phyloP scores from a whole-genome alignment of 2,888 invertebrate species.

The Drosophila tanythrix region DNA sequence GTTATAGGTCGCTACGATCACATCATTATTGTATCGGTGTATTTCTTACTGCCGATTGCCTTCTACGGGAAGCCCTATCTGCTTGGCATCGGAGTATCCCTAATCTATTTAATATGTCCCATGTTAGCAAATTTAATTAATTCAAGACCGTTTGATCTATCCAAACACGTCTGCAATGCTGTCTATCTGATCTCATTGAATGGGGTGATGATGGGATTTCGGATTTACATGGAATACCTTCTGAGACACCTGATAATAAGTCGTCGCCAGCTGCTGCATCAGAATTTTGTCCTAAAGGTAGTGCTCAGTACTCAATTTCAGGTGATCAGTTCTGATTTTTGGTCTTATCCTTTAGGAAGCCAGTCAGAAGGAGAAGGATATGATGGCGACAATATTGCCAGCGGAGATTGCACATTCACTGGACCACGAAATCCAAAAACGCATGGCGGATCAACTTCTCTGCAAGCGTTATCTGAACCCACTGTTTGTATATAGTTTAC shows the following conservation, averaged over 20 bases:
- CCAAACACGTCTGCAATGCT: background rate
- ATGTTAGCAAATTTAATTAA: fast-evolving
- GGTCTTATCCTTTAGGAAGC: constrained; percentile 6
- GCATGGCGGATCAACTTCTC: constrained; percentile 80
- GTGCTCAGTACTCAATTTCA: background rate
- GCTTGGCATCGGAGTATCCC: constrained; percentile 25
- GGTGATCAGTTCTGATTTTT: background rate
- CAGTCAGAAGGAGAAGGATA: constrained; percentile 90
- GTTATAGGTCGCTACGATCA: constrained; percentile 38
- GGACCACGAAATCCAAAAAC: constrained; percentile 86
- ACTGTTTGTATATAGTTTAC: constrained; percentile 19
- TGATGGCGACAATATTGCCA: constrained; percentile 94
- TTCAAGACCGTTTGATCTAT: fast-evolving
- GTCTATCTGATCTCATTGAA: constrained; percentile 26
- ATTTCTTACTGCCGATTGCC: constrained; percentile 49
- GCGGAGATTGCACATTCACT: constrained; percentile 90
- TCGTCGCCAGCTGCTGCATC: constrained; percentile 38
- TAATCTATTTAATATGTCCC: constrained; percentile 6
- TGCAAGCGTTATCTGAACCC: background rate
- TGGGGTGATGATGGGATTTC: constrained; percentile 8
- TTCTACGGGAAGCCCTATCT: constrained; percentile 18
- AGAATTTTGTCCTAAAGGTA: constrained; percentile 39
- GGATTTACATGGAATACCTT: constrained; percentile 18
- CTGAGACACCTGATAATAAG: constrained; percentile 30
- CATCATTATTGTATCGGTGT: constrained; percentile 34